Evolutionary conservation across 2,113 vertebrate species (phyloP), one percentile per base, ranked within the genome.

Genomic region (Podarcis cretensis): DNA sequence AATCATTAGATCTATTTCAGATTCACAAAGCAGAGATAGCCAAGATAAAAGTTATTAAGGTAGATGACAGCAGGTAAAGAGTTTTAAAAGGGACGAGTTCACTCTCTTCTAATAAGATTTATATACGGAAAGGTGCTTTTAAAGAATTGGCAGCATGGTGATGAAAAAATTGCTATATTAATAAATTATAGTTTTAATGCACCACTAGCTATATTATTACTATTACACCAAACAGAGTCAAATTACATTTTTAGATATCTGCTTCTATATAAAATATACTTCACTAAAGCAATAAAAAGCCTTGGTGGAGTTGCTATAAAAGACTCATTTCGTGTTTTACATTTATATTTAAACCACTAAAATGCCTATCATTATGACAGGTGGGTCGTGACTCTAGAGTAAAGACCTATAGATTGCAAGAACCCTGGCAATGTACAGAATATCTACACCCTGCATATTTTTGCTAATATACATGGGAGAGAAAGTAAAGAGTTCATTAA

Each of bases 71-170:
- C 84, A 93, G 88, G 81, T 88, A 90, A 81, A 94, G 86, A 89
- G 80, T 73, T 92, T 92, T 90, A 89, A 82, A 84, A 84, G 80
- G 54, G 83, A 92, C 89, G 69, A 81, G 69, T 91, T 94, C 90
- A 92, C 93, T 95, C 6, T 43, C 91, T 92, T 93, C 92, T 89
- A 84, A 80, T 91, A 91, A 92, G 92, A 95, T 96, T 95, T 96
- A 93, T 93, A 89, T 90, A 94, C 40, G 89, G 84, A 89, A 89
- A 92, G 86, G 87, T 92, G 87, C 92, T 92, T 87, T 91, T 92
- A 92, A 85, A 92, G 90, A 89, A 87, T 59, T 88, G 90, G 92
- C 89, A 94, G 90, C 89, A 92, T 86, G 59, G 9, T 74, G 84
- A 87, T 89, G 54, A 90, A 91, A 78, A 91, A 94, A 91, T 92